Evolutionary conservation across 2,113 vertebrate genomes (phyloP), one percentile per base, ranked within the genome.

Genomic region (Lathamus discolor): DNA sequence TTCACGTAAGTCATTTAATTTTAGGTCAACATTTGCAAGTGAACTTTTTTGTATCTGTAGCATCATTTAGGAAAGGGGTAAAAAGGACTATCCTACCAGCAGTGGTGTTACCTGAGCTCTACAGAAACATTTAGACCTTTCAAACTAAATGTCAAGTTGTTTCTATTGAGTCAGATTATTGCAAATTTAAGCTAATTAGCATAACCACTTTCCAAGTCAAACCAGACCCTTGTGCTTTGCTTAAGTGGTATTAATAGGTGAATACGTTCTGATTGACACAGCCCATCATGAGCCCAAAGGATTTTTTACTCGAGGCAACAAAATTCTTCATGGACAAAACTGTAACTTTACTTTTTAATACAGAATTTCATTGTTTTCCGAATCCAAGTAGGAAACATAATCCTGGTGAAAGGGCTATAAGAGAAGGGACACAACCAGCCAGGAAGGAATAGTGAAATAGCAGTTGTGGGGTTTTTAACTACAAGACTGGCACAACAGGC

Each of bases 131-230:
- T 94, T 79, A 94, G 93, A 94, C 83, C 88, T 96, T 96, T 92
- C 83, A 92, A 78, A 90, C 27, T 37, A 96, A 97, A 94, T 96
- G 93, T 96, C 95, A 96, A 94, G 85, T 96, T 93, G 90, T 92
- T 96, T 68, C 79, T 83, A 77, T 54, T 70, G 68, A 97, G 79
- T 77, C 64, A 72, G 88, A 95, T 90, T 95, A 73, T 88, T 94
- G 90, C 93, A 95, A 94, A 97, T 96, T 93, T 88, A 6, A 92
- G 43, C 57, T 86, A 93, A 95, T 95, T 92, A 92, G 37, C 80
- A 86, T 88, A 84, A 43, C 57, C 18, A 41, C 76, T 90, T 94
- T 81, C 83, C 64, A 77, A 96, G 55, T 59, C 63, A 90, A 92
- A 93, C 84, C 83, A 91, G 86, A 54, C 43, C 54, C 75, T 93